These are phyloP conservation scores for Desoria tigrina DNA, from an alignment of 2,888 invertebrate species.

Conservation along the genomic window DNA sequence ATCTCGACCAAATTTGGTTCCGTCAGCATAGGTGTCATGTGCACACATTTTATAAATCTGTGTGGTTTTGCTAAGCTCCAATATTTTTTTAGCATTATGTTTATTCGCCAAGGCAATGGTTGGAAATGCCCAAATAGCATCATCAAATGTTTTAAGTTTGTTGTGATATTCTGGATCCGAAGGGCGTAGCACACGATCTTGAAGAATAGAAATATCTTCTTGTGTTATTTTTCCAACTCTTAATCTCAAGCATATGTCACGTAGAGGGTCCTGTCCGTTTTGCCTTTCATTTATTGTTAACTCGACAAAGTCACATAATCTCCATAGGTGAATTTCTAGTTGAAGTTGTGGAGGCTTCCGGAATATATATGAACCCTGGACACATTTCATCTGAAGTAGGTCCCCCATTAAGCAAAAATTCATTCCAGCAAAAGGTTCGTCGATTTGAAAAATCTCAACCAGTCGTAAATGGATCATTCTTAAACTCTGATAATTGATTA, in stretches of 20 bases:
- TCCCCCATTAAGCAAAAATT: slow-evolving; percentile 17
- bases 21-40: slow-evolving; percentile 19
- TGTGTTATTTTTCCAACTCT: slow-evolving; percentile 1
- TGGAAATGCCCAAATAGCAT: slow-evolving; percentile 18
- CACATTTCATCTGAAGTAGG: slow-evolving; percentile 16
- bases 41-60: slow-evolving; percentile 1
- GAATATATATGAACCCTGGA: background rate
- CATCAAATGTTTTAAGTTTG: background rate
- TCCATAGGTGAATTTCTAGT: slow-evolving; percentile 21
- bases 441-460: slow-evolving; percentile 5
- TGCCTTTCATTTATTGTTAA: background rate
- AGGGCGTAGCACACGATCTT: background rate
- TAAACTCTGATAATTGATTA: slow-evolving; percentile 18
- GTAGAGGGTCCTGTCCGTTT: background rate
- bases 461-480: slow-evolving; percentile 18
- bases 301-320: slow-evolving; percentile 1
- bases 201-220: background rate
- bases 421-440: slow-evolving; percentile 17
- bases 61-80: background rate
- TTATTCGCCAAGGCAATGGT: background rate
- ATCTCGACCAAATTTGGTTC: background rate
- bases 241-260: background rate
- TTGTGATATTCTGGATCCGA: background rate
- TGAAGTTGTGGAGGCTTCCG: background rate
- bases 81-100: background rate